A percentile compares a stretch with the other conserved stretches of the same genome.
These are phyloP conservation scores for Oncorhynchus tshawytscha DNA, from an alignment of 2,113 vertebrate species.

Conservation along the genomic window DNA sequence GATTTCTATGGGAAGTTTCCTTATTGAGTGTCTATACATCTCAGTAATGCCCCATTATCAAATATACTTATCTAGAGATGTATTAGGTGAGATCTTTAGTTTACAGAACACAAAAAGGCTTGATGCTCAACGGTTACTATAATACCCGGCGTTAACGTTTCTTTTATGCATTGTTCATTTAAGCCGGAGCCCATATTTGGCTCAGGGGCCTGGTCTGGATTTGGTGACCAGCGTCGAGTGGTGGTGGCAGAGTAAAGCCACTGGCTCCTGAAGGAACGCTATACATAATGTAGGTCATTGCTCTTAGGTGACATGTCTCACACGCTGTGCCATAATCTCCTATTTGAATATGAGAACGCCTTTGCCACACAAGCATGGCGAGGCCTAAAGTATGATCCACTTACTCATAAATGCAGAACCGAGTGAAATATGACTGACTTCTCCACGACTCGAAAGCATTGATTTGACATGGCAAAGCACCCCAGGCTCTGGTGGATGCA, in stretches of 20 bases:
- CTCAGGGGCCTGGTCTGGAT: not conserved
- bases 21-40: not conserved
- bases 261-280: conserved; percentile 23
- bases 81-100: not conserved
- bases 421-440: conserved; percentile 43
- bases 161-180: not conserved
- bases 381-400: conserved; percentile 53
- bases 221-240: not conserved
- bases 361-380: conserved; percentile 46
- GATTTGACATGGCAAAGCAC: conserved; percentile 48
- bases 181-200: not conserved
- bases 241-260: not conserved
- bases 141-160: too few species aligned
- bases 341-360: conserved; percentile 50
- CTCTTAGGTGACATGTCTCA: conserved; percentile 55
- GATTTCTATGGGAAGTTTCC: not conserved
- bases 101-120: not conserved
- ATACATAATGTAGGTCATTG: conserved; percentile 39
- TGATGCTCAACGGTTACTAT: not conserved
- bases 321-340: conserved; percentile 49
- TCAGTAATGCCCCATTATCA: not conserved
- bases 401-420: conserved; percentile 48
- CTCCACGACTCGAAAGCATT: conserved; percentile 40
- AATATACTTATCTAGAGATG: not conserved
- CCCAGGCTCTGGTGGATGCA: conserved; percentile 19